Base-by-base conservation (phyloP, 2,888 invertebrate genomes). In the Dryobota labecula region DNA sequence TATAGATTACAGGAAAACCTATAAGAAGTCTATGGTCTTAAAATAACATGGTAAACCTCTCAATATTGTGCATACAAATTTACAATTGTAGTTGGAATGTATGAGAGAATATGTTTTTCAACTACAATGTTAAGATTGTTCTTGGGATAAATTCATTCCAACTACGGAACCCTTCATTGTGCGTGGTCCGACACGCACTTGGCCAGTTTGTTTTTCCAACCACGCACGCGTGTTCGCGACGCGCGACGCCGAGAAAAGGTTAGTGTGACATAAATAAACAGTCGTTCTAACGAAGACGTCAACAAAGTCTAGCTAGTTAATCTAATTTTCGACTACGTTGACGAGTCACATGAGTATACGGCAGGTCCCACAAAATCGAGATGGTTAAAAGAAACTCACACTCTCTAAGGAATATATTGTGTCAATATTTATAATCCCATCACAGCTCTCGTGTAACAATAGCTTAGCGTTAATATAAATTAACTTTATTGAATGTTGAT, bases 401-500 rank as follows among this genome's bases (percentile, higher is more conserved):
- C n/a, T 49, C 4, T 30, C 33, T 36, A 13, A n/a, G 27, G 51
- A 30, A 41, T 36, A 18, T 0, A 2, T 38, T 47, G 27, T 64
- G 51, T 62, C 43, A 69, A 69, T 70, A 61, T 74, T 64, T 69
- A 62, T 13, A 60, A 36, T 78, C 49, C 53, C 69, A 49, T 53
- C 53, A 49, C 49, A 51, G 36, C 51, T 11, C 58, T 58, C 51
- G 15, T 47, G 56, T 60, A 56, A 81, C 53, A 67, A 64, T 70
- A 43, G 60, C 45, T 62, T 38, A 45, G 41, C 30, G 36, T 65
- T 70, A 68, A 38, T 70, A 70, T 67, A 67, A 70, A 81, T 70
- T 54, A 68, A 57, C 61, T 77, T 61, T 57, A 71, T 76, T 79
- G 67, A 79, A 80, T 77, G 72, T 80, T 82, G 72, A 69, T 72